Conservation (phyloP, 2,797 vertebrate genomes). For the Picus viridis region DNA sequence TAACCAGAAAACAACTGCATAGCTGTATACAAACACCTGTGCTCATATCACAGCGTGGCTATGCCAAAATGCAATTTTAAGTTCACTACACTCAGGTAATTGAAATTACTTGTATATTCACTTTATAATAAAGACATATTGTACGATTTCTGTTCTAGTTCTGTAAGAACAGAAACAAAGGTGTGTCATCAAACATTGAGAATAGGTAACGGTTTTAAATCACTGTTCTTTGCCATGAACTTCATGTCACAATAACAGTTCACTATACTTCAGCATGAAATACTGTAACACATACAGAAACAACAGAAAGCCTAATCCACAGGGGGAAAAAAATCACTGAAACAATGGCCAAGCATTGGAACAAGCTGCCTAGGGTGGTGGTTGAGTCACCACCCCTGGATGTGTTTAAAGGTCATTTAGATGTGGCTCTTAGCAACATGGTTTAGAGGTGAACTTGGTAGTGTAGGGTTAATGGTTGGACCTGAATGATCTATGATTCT, state of each 20-base stretch:
- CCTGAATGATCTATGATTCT: no score
- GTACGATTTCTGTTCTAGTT: not conserved
- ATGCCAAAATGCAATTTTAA: not conserved
- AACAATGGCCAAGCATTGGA: no score
- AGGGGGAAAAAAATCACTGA: no score
- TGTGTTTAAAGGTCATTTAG: no score
- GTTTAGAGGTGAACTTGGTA: no score
- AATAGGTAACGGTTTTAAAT: not conserved
- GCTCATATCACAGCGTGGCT: accelerated
- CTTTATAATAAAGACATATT: not conserved
- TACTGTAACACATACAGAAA: not conserved
- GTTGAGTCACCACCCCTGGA: no score
- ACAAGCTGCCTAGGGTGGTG: no score
- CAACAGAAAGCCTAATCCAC: not conserved
- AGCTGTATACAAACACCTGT: accelerated
- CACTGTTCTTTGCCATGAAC: not conserved
- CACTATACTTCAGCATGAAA: not conserved
- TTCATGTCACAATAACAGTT: accelerated
- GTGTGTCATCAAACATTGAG: not conserved
- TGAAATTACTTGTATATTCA: not conserved
- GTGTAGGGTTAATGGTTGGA: no score
- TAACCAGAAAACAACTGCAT: accelerated
- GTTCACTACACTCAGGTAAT: not conserved
- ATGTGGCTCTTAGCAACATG: no score
- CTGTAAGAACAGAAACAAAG: not conserved